phyloP scores from a whole-genome alignment of 2,113 vertebrate species.

The Mus spicilegus region DNA sequence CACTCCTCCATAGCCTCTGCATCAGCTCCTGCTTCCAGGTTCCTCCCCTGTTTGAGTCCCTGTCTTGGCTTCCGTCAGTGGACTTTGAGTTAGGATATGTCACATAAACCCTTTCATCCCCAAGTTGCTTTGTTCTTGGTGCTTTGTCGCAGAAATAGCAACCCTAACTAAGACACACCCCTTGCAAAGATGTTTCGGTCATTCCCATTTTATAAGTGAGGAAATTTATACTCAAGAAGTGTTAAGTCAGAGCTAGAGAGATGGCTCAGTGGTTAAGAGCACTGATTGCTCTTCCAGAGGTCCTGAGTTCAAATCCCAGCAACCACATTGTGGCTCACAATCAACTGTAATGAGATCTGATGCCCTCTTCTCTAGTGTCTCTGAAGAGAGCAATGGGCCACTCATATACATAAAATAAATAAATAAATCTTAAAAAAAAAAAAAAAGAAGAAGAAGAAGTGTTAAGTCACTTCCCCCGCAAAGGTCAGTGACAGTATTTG shows the following conservation, averaged over 20 bases:
- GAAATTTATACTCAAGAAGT: neutral
- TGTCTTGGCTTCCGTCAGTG: neutral
- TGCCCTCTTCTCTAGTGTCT: no score
- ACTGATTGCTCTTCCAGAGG: no score
- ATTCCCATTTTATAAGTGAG: neutral
- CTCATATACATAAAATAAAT: no score
- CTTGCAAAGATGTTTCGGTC: neutral
- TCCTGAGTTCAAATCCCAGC: no score
- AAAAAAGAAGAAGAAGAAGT: no score
- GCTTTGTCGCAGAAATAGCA: neutral
- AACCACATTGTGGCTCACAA: no score
- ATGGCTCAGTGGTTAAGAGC: no score
- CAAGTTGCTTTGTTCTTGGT: neutral
- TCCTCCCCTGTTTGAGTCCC: neutral
- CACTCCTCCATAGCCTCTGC: neutral
- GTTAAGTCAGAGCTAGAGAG: no score
- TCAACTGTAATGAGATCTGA: no score
- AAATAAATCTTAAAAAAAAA: no score
- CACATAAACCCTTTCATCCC: neutral
- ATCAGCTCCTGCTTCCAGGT: neutral
- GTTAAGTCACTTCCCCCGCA: neutral
- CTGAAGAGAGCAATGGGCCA: no score
- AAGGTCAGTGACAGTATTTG: neutral
- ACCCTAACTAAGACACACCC: neutral
- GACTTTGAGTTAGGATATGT: neutral